Evolutionary conservation across 2,113 vertebrate genomes (phyloP).

Genomic region (Siphamia tubifer): DNA sequence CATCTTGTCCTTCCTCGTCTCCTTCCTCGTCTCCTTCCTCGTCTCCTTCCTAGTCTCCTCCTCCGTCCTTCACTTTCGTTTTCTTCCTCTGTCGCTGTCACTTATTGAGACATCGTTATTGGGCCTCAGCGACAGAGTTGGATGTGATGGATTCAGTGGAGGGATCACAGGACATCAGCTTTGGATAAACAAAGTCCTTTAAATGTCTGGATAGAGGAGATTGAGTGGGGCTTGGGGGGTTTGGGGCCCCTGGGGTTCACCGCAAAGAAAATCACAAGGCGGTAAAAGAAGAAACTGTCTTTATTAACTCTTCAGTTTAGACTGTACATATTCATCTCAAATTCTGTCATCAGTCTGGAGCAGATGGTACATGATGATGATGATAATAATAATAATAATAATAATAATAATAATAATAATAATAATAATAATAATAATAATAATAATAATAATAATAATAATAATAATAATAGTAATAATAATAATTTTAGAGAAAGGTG

Average conservation of each 20-base stretch:
- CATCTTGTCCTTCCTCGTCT: conserved; percentile 29
- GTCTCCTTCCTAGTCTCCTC: conserved; percentile 29
- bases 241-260: neutral
- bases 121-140: neutral
- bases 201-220: neutral
- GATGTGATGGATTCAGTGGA: conserved; percentile 6
- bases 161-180: conserved; percentile 22
- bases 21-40: conserved; percentile 22
- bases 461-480: too few relatives aligned
- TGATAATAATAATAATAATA: too few relatives aligned
- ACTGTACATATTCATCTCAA: too few relatives aligned
- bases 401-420: too few relatives aligned
- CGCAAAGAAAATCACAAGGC: too few relatives aligned
- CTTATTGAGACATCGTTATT: conserved; percentile 59
- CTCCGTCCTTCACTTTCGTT: conserved; percentile 44
- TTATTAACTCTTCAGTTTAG: too few relatives aligned
- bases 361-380: too few relatives aligned
- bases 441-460: too few relatives aligned
- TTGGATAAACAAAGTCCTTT: conserved; percentile 29
- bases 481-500: too few relatives aligned
- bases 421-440: too few relatives aligned
- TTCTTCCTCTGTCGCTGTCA: conserved; percentile 26
- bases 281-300: too few relatives aligned
- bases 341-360: too few relatives aligned
- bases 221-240: neutral